A percentile compares a stretch with the other conserved stretches of the same genome.
phyloP scores from a whole-genome alignment of 2,888 invertebrate genomes.

The Trichopoda pennipes region DNA sequence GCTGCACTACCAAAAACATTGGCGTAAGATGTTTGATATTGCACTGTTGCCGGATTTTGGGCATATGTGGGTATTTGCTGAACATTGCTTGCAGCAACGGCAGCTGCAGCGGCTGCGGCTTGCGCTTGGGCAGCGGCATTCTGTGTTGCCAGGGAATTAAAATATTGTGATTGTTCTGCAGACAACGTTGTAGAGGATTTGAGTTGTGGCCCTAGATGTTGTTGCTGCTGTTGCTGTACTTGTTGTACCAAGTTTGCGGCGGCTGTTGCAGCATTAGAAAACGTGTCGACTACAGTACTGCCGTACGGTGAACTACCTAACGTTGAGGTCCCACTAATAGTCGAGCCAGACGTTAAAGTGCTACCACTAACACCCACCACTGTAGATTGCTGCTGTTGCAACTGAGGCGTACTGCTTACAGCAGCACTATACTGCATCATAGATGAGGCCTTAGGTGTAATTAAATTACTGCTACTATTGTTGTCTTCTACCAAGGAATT shows the following conservation, averaged over 20 bases:
- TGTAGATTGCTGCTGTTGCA: slow-evolving; percentile 62
- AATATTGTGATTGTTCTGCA: slow-evolving; percentile 85
- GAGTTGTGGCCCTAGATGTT: slow-evolving; percentile 81
- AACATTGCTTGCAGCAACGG: slow-evolving; percentile 69
- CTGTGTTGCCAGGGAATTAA: slow-evolving; percentile 81
- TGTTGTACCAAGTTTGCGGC: slow-evolving; percentile 77
- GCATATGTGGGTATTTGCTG: slow-evolving; percentile 70
- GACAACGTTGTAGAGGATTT: slow-evolving; percentile 83
- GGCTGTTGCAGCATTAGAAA: slow-evolving; percentile 76
- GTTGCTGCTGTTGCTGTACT: slow-evolving; percentile 80
- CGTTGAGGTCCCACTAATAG: slow-evolving; percentile 46
- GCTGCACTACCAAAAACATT: slow-evolving; percentile 78
- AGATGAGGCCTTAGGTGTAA: slow-evolving; percentile 73
- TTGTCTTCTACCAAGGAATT: slow-evolving; percentile 76
- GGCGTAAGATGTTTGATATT: slow-evolving; percentile 79
- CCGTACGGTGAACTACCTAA: slow-evolving; percentile 71
- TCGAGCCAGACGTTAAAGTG: slow-evolving; percentile 35
- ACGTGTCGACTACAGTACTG: slow-evolving; percentile 72
- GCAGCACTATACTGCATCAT: slow-evolving; percentile 78
- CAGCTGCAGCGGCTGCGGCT: slow-evolving; percentile 64
- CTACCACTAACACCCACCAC: slow-evolving; percentile 35
- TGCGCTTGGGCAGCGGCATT: slow-evolving; percentile 70
- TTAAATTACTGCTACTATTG: slow-evolving; percentile 71
- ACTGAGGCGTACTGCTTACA: slow-evolving; percentile 72
- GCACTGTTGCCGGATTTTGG: slow-evolving; percentile 74